Evolutionary conservation across 2,797 vertebrate species (phyloP), one percentile per base, ranked within the genome.

Genomic region (Mormyrops attenuatus): DNA sequence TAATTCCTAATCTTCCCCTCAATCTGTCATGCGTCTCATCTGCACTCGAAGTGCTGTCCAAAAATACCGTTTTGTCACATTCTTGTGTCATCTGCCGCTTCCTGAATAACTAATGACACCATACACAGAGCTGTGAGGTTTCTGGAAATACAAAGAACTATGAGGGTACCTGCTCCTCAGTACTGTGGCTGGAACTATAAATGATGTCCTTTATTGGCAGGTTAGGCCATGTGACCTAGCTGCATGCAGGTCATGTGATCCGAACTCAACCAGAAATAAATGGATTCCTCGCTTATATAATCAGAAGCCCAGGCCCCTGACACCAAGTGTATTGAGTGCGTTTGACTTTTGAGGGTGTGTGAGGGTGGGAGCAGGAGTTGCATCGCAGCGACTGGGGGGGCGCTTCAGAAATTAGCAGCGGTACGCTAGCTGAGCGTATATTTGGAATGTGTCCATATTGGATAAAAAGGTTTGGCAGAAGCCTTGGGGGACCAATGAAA

Each of bases 401-500:
- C 5, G 34, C 52, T 87, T 60, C 50, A 41, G 53, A 87, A 87
- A 87, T 55, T 55, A 87, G 30, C 85, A n/a, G 30, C 34, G 30
- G 52, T 52, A 22, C 9, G 3, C 47, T 87, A 60, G 85, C 30
- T 38, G 11, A 87, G 85, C 50, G 52, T n/a, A 44, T 44, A 60
- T 87, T 57, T 87, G 85, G 85, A 87, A 57, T 87, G 85, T 52
- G 53, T 87, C 85, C 85, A 87, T 87, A 87, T 87, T 87, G 85
- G 85, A 87, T 87, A 57, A 87, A 87, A 87, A 41, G 52, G 85
- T 87, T 87, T 87, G 85, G 85, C 85, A 87, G 85, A 8, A 87
- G 53, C 85, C 85, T 87, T 87, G 34, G 53, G 84, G 85, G 85
- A 87, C 85, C 85, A 60, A 57, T 87, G 85, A 87, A 87, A 87